Evolutionary conservation across 2,888 invertebrate species (phyloP), one percentile per base, ranked within the genome.

Genomic region (Drosophila maculinotata): DNA sequence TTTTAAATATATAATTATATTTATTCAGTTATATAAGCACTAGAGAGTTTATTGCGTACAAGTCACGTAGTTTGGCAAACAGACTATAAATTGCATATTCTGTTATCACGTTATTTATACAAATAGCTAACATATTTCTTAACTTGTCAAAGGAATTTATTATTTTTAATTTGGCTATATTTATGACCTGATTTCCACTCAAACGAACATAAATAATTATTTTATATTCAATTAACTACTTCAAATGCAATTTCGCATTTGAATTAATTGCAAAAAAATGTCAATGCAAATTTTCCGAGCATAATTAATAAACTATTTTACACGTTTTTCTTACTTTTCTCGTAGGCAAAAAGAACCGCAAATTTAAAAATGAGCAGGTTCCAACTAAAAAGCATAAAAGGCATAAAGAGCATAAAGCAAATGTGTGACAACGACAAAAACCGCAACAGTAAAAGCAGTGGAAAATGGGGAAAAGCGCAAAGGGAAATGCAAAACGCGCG

Each of bases 231-330:
- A 85, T 79, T 79, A 85, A 73, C 49, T 47, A 36, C 38, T 57
- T 12, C 56, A 54, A 70, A 36, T 20, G 57, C 45, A 83, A 58
- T 76, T 76, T 54, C 35, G 54, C 71, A 53, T 69, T 69, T 69
- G 49, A 63, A 79, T 78, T 41, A 44, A 47, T 44, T 44, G 25
- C 23, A 20, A 60, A 52, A 62, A 63, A 30, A 30, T 56, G 51
- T 57, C 35, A 45, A 26, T 51, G 57, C 75, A 78, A 76, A 71
- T 70, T 66, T 76, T 49, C 25, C 1, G 39, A 25, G 41, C 57
- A 76, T 78, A 67, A 79, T 78, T 75, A 74, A 78, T 81, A 81
- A 80, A 74, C 58, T 54, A 74, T 60, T 58, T 58, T 28, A 20
- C 15, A 38, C 28, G 12, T 15, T 49, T 20, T 35, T 20, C 9